A percentile compares a stretch with the other conserved stretches of the same genome.
Evolutionary conservation across 2,113 vertebrate species (phyloP).

Genomic region (Motacilla tschutschensis): DNA sequence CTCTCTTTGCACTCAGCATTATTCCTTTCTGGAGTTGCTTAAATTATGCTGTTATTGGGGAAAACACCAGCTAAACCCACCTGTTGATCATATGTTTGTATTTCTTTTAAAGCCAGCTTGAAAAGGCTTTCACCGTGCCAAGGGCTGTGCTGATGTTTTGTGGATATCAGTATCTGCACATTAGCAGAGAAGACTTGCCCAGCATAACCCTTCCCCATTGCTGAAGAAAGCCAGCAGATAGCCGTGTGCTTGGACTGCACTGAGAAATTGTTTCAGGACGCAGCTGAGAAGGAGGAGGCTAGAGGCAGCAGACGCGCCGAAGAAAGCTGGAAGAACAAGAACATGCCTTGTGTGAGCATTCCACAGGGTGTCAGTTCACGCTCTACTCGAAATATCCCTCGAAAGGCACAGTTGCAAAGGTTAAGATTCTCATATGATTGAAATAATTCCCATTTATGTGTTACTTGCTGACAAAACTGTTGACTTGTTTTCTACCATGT

Average conservation of each 20-base stretch:
- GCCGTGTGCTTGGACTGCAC: background rate
- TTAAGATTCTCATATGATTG: slow-evolving; percentile 24
- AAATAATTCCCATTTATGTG: slow-evolving; percentile 37
- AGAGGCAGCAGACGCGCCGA: background rate
- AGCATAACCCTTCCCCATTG: background rate
- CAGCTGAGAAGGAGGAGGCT: background rate
- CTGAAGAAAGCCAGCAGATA: background rate
- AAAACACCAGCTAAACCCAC: background rate
- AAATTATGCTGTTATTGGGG: background rate
- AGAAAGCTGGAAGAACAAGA: background rate
- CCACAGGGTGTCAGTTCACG: background rate
- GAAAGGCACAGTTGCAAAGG: slow-evolving; percentile 30
- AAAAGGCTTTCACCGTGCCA: background rate
- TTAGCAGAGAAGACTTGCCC: background rate
- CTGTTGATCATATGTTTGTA: background rate
- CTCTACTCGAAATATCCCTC: background rate
- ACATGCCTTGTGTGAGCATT: background rate
- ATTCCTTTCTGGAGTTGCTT: background rate
- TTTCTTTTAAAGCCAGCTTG: background rate
- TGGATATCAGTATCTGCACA: background rate
- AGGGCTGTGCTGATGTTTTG: background rate
- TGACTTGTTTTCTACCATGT: slow-evolving; percentile 9
- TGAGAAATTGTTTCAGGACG: background rate
- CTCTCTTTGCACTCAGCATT: background rate
- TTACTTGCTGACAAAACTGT: slow-evolving; percentile 37